Conservation (phyloP, 2,797 vertebrate species). For the Pseudotriccus pelzelni region DNA sequence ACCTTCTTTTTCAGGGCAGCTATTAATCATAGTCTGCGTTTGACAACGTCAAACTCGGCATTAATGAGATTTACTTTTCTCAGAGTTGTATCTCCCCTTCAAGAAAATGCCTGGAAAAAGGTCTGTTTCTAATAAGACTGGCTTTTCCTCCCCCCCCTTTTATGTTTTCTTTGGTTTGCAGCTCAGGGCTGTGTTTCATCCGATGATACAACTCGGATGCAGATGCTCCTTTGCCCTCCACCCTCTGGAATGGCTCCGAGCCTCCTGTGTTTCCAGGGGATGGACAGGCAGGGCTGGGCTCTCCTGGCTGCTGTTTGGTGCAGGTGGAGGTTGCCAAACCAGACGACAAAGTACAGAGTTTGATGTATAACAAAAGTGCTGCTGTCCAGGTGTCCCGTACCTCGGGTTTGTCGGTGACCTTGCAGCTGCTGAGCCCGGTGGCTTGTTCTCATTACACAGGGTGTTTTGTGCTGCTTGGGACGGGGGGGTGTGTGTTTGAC, state of each 20-base stretch:
- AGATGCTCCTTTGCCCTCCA: neutral
- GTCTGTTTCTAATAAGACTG: neutral
- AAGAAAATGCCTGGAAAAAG: neutral
- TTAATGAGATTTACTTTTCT: neutral
- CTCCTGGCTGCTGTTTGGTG: neutral
- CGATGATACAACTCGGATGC: neutral
- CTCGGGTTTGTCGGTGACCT: neutral
- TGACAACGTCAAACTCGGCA: accelerated
- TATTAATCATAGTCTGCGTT: neutral
- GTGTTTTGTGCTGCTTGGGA: neutral
- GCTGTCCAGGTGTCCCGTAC: accelerated
- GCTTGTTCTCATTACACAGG: accelerated
- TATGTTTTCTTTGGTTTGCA: neutral
- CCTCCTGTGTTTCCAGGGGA: neutral
- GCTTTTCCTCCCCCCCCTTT: neutral
- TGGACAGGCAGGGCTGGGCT: neutral
- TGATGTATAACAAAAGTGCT: accelerated
- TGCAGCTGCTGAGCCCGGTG: neutral
- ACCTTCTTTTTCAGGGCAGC: neutral
- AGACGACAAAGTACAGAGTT: accelerated
- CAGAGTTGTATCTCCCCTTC: neutral
- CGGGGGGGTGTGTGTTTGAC: neutral
- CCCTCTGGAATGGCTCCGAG: neutral
- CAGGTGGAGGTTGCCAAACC: neutral
- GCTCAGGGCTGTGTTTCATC: neutral